phyloP scores from a whole-genome alignment of 2,888 invertebrate genomes.

The Drosophila histrio region DNA sequence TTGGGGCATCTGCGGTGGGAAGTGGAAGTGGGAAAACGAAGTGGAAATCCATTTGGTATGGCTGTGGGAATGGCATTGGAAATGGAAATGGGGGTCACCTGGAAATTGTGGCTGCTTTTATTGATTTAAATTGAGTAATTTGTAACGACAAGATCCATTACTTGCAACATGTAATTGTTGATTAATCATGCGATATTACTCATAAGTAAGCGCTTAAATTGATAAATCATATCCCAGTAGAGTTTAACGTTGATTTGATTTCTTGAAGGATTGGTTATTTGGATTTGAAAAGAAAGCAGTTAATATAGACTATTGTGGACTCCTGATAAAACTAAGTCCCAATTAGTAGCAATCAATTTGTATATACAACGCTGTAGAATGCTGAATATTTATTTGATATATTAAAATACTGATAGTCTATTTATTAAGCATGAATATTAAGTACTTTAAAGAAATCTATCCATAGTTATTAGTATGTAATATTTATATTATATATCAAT shows the following conservation, averaged over 20 bases:
- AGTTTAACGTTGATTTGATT: constrained; percentile 27
- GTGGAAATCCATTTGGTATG: constrained; percentile 25
- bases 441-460: not conserved
- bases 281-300: not conserved
- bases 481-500: not conserved
- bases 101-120: constrained; percentile 43
- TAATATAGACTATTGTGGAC: too few relatives aligned
- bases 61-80: constrained; percentile 19
- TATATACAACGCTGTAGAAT: too few relatives aligned
- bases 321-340: too few relatives aligned
- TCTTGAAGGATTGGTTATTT: not conserved
- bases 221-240: constrained; percentile 39
- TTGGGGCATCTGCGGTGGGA: constrained; percentile 16
- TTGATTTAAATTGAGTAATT: constrained; percentile 76
- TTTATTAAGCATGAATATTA: not conserved
- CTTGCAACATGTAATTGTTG: constrained; percentile 45
- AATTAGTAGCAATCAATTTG: too few relatives aligned
- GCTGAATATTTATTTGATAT: too few relatives aligned
- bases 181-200: constrained; percentile 54
- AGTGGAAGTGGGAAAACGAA: constrained; percentile 24
- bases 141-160: constrained; percentile 41
- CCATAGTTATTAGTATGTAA: not conserved
- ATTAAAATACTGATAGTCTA: not conserved
- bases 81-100: constrained; percentile 51
- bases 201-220: constrained; percentile 47